These are phyloP conservation scores for Drosophila nebulosa DNA, from an alignment of 1,140 invertebrate species.

Conservation along the genomic window DNA sequence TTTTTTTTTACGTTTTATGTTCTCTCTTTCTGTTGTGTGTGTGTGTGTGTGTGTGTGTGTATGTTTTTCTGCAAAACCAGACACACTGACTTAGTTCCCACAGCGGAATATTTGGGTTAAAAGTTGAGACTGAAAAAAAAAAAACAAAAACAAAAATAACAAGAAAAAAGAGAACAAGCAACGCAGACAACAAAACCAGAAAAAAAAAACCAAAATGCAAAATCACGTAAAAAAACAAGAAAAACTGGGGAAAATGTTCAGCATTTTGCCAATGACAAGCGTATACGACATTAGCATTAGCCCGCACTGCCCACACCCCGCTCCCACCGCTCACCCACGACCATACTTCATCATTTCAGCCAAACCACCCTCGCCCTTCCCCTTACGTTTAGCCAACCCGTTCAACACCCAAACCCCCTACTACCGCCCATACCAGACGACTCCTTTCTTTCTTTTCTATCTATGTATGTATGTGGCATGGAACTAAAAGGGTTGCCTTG, in stretches of 20 bases:
- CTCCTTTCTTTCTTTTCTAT: too few species aligned
- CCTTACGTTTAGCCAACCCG: not conserved
- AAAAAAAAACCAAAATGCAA: slow-evolving; percentile 38
- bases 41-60: too few species aligned
- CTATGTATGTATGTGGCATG: not conserved
- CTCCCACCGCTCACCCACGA: not conserved
- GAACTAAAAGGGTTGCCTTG: slow-evolving; percentile 53
- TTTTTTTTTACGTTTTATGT: slow-evolving; percentile 22
- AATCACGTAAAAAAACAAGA: slow-evolving; percentile 19
- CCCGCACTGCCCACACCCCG: slow-evolving; percentile 1
- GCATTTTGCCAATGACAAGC: slow-evolving; percentile 8
- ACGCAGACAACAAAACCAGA: not conserved
- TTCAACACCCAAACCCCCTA: too few species aligned
- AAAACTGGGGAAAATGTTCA: not conserved
- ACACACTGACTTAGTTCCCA: slow-evolving; percentile 73
- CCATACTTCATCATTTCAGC: not conserved
- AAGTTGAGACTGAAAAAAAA: slow-evolving; percentile 38
- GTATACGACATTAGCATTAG: slow-evolving; percentile 20
- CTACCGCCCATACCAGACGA: too few species aligned
- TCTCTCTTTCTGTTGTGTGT: not conserved
- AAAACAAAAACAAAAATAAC: not conserved
- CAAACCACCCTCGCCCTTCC: not conserved
- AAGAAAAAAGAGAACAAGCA: not conserved
- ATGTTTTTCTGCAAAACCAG: not conserved
- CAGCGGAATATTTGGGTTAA: slow-evolving; percentile 57